These are phyloP conservation scores for Byasa hedistus DNA, from an alignment of 2,888 invertebrate species.

Conservation along the genomic window DNA sequence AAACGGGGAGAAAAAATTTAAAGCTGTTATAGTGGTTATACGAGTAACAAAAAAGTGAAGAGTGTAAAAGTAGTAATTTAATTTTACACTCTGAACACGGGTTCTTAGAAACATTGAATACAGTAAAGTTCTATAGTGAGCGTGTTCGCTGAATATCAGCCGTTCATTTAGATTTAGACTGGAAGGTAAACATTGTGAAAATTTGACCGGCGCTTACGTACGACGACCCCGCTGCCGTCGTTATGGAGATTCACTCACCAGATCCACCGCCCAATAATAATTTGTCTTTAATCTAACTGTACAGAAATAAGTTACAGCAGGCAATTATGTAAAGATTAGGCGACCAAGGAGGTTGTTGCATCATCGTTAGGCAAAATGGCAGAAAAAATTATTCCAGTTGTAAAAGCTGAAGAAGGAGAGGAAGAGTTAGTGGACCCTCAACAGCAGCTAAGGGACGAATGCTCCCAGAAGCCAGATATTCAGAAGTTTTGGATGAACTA, in stretches of 20 bases:
- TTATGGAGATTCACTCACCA: not conserved
- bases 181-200: conserved; percentile 22
- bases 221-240: conserved; percentile 18
- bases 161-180: conserved; percentile 29
- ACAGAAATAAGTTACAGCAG: too few species aligned
- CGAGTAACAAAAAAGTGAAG: too few species aligned
- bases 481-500: conserved; percentile 83
- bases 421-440: conserved; percentile 90
- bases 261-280: too few species aligned
- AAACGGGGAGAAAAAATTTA: too few species aligned
- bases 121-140: conserved; percentile 15
- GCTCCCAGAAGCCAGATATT: conserved; percentile 82
- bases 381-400: conserved; percentile 77
- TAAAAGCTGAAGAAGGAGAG: conserved; percentile 82
- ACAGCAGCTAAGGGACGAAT: conserved; percentile 84
- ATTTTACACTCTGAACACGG: too few species aligned
- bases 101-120: conserved; percentile 20
- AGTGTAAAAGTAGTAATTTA: too few species aligned
- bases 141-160: conserved; percentile 15
- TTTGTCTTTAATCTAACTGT: too few species aligned
- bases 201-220: conserved; percentile 9
- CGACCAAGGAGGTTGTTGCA: too few species aligned
- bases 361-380: conserved; percentile 58
- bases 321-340: too few species aligned
- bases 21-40: too few species aligned